These are phyloP conservation scores for Pipistrellus kuhlii DNA, from an alignment of 2,797 vertebrate genomes.

Conservation along the genomic window DNA sequence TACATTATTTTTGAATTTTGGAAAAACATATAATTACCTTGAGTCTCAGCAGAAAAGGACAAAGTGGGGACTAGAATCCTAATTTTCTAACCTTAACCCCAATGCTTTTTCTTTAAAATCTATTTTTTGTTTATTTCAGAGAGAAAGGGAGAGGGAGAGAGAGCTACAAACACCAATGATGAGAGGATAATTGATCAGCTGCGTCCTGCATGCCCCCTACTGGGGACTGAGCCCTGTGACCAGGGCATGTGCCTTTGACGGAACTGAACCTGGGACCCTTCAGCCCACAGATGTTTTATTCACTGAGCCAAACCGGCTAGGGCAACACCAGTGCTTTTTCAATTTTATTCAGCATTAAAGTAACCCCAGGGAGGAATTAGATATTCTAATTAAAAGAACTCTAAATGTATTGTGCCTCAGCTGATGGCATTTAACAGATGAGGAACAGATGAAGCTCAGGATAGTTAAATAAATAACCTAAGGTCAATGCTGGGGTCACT, in stretches of 20 bases:
- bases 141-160: too few relatives aligned
- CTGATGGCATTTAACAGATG: background rate
- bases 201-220: too few relatives aligned
- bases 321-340: background rate
- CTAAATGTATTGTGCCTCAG: background rate
- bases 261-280: too few relatives aligned
- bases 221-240: too few relatives aligned
- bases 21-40: background rate
- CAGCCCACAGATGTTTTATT: too few relatives aligned
- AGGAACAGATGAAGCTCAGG: background rate
- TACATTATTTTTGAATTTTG: slow-evolving; percentile 33
- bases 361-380: background rate
- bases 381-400: background rate
- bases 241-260: too few relatives aligned
- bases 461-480: background rate
- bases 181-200: too few relatives aligned
- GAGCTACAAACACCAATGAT: too few relatives aligned
- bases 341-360: slow-evolving; percentile 45
- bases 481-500: background rate
- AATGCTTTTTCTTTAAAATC: background rate
- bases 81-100: background rate
- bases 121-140: too few relatives aligned
- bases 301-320: too few relatives aligned
- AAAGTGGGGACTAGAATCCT: slow-evolving; percentile 7
- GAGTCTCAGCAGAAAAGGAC: background rate